A percentile compares a stretch with the other conserved stretches of the same genome.
Conservation (phyloP, 2,113 vertebrate species). For the Rhea americana region DNA sequence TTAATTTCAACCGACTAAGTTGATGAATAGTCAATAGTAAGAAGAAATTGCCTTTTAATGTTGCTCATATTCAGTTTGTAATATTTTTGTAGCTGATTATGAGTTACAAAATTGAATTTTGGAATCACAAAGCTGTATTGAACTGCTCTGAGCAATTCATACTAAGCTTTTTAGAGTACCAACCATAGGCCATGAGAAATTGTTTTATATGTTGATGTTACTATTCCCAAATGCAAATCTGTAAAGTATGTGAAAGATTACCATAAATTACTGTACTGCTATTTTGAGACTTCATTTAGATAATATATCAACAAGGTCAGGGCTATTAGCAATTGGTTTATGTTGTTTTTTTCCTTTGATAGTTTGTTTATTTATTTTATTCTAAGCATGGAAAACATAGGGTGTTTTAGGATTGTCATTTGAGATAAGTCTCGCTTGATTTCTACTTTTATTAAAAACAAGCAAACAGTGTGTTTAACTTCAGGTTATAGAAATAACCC, state of each 20-base stretch:
- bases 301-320: neutral
- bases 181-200: conserved; percentile 13
- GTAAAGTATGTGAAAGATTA: conserved; percentile 14
- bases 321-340: neutral
- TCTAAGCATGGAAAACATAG: neutral
- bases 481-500: neutral
- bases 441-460: no score
- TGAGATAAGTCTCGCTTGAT: no score
- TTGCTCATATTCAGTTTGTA: conserved; percentile 45
- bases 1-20: conserved; percentile 61
- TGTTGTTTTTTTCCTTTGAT: neutral
- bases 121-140: conserved; percentile 31
- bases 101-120: conserved; percentile 68
- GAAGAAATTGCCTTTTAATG: conserved; percentile 69
- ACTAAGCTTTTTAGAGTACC: conserved; percentile 19
- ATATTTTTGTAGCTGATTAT: conserved; percentile 54
- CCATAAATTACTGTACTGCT: neutral
- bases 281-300: conserved; percentile 25
- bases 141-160: conserved; percentile 15
- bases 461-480: neutral
- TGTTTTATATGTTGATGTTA: conserved; percentile 29
- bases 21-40: conserved; percentile 64
- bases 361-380: neutral
- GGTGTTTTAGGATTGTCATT: neutral
- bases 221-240: conserved; percentile 26